These are phyloP conservation scores for Eudyptes chrysolophus DNA, from an alignment of 2,113 vertebrate species.

Conservation along the genomic window DNA sequence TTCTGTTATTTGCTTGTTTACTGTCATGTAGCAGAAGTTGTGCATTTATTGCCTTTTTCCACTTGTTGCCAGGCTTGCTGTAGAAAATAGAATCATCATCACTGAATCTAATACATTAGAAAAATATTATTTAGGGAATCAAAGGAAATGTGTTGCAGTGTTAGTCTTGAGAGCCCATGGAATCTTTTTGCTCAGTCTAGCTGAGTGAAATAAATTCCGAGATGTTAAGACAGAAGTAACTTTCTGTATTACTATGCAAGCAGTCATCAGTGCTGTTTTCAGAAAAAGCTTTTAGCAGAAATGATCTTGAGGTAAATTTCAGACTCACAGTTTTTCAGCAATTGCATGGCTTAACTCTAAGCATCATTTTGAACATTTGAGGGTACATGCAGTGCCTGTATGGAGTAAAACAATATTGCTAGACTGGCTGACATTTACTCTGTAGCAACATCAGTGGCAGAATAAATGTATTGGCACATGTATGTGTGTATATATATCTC, in stretches of 20 bases:
- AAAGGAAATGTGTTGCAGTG: neutral
- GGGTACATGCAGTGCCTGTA: neutral
- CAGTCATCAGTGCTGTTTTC: neutral
- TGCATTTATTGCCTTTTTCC: neutral
- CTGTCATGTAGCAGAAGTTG: neutral
- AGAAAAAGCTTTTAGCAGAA: slow-evolving; percentile 5
- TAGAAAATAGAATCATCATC: neutral
- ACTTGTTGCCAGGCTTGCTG: neutral
- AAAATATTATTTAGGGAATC: neutral
- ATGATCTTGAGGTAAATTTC: neutral
- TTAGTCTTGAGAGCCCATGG: neutral
- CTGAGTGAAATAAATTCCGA: neutral
- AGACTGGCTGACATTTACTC: neutral
- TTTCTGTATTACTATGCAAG: neutral
- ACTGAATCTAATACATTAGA: neutral
- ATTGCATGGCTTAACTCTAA: neutral
- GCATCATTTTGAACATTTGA: neutral
- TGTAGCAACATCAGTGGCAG: neutral
- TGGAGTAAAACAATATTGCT: neutral
- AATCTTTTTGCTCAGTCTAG: neutral
- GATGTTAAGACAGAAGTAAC: neutral
- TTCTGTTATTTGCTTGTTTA: neutral
- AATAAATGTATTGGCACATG: neutral
- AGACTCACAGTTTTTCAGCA: neutral
- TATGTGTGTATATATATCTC: no score